Evolutionary conservation across 2,113 vertebrate genomes (phyloP).

Genomic region (Lophotis ruficrista): DNA sequence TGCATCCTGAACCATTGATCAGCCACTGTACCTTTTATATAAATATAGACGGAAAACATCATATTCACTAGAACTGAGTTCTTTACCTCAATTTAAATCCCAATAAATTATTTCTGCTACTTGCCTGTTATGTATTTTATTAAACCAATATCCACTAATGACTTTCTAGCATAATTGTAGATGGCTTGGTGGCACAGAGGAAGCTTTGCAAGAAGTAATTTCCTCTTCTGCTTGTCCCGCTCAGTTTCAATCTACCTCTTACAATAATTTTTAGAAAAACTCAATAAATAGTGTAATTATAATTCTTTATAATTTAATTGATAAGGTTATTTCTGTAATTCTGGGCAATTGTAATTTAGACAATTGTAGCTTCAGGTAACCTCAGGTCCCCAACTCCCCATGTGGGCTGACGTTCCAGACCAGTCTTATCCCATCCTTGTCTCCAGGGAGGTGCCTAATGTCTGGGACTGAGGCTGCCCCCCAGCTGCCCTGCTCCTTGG

Average conservation of each 20-base stretch:
- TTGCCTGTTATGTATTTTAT: not conserved
- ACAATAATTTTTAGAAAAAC: not conserved
- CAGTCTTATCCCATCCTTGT: not conserved
- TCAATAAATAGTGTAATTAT: not conserved
- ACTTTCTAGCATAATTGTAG: not conserved
- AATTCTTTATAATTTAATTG: not conserved
- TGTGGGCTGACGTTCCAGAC: not conserved
- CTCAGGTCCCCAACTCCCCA: not conserved
- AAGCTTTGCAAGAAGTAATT: not conserved
- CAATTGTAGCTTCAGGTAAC: not conserved
- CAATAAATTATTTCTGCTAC: not conserved
- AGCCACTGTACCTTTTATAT: not conserved
- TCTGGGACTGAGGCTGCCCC: not conserved
- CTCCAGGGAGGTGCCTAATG: not conserved
- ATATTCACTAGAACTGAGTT: not conserved
- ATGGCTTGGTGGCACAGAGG: not conserved
- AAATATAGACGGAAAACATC: not conserved
- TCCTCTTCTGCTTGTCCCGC: not conserved
- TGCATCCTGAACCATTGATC: not conserved
- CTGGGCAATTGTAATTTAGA: not conserved
- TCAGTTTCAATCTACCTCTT: not conserved
- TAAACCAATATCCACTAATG: not conserved
- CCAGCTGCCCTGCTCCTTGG: not conserved
- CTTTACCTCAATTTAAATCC: not conserved
- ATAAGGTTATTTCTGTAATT: not conserved